phyloP scores from a whole-genome alignment of 2,888 invertebrate species.

The Erynnis tages region DNA sequence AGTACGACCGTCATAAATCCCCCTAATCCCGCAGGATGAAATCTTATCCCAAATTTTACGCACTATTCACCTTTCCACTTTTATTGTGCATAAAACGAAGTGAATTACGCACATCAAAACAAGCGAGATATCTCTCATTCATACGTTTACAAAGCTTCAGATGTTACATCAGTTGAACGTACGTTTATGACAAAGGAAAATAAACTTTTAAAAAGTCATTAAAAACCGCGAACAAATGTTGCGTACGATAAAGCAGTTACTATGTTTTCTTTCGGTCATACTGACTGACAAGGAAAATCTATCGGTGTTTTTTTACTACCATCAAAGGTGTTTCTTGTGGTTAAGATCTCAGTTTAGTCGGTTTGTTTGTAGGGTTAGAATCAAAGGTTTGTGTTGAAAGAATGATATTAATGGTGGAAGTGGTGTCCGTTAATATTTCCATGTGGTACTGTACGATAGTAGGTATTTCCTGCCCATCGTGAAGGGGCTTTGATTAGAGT shows the following conservation, averaged over 20 bases:
- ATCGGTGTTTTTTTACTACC: not conserved
- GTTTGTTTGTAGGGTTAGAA: not conserved
- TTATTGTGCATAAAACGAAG: slow-evolving; percentile 27
- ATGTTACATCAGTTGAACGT: slow-evolving; percentile 33
- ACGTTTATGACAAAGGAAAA: slow-evolving; percentile 33
- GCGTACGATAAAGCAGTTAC: slow-evolving; percentile 26
- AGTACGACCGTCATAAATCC: slow-evolving; percentile 2
- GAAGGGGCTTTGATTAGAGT: too few relatives aligned
- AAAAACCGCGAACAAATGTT: slow-evolving; percentile 35
- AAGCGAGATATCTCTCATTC: slow-evolving; percentile 16
- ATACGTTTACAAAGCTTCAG: slow-evolving; percentile 19
- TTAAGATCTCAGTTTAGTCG: not conserved
- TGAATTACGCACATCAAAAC: slow-evolving; percentile 26
- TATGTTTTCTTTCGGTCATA: slow-evolving; percentile 16
- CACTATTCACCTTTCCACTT: slow-evolving; percentile 13
- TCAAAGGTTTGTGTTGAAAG: too few relatives aligned
- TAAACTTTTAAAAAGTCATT: slow-evolving; percentile 38
- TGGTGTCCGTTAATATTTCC: too few relatives aligned
- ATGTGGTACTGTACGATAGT: too few relatives aligned
- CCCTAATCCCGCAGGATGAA: slow-evolving; percentile 12
- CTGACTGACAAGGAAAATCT: slow-evolving; percentile 6
- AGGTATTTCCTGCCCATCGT: too few relatives aligned
- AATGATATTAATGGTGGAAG: too few relatives aligned
- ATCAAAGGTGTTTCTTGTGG: slow-evolving; percentile 13
- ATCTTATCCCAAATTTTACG: slow-evolving; percentile 21